These are phyloP conservation scores for Ranitomeya imitator DNA, from an alignment of 2,113 vertebrate species.

Conservation along the genomic window DNA sequence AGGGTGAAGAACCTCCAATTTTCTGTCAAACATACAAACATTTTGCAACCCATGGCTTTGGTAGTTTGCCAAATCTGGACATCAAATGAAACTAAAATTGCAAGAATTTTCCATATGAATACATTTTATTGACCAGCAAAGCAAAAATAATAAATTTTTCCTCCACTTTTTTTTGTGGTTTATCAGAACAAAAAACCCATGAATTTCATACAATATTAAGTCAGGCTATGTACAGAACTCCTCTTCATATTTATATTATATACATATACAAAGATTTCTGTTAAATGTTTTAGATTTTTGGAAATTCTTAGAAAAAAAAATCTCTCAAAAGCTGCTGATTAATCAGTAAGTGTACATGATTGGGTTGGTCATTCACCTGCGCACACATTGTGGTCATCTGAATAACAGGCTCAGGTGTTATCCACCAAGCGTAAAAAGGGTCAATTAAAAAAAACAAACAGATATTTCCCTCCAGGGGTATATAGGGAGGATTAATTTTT, in stretches of 20 bases:
- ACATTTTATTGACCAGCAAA: slow-evolving; percentile 57
- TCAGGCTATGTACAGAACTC: slow-evolving; percentile 36
- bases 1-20: too few species aligned
- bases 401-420: neutral
- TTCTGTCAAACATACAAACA: too few species aligned
- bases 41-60: too few species aligned
- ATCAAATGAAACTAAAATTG: neutral
- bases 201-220: slow-evolving; percentile 28
- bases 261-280: neutral
- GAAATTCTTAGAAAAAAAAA: neutral
- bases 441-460: neutral
- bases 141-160: slow-evolving; percentile 37
- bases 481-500: neutral
- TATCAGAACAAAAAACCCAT: slow-evolving; percentile 34
- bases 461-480: slow-evolving; percentile 12
- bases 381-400: neutral
- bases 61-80: too few species aligned
- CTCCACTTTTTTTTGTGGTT: slow-evolving; percentile 15
- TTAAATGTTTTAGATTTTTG: slow-evolving; percentile 2
- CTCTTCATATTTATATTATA: slow-evolving; percentile 26
- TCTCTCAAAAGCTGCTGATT: neutral
- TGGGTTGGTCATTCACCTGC: neutral
- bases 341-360: neutral
- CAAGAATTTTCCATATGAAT: slow-evolving; percentile 34
- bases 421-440: neutral